These are phyloP conservation scores for Drosophila arawakana DNA, from an alignment of 1,140 invertebrate genomes.

Conservation along the genomic window DNA sequence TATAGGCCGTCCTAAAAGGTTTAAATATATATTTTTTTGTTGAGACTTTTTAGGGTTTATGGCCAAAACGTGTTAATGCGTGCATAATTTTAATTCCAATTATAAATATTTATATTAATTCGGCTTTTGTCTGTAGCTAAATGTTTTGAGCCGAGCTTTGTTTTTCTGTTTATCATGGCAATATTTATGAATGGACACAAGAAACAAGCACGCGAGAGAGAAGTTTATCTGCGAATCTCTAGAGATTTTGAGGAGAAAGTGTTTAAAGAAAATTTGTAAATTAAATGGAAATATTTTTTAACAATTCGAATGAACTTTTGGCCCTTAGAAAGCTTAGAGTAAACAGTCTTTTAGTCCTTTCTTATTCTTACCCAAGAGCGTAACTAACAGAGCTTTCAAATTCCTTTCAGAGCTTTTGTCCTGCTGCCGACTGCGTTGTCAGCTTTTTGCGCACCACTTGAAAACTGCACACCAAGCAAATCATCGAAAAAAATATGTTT, in stretches of 20 bases:
- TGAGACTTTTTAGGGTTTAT: constrained; percentile 35
- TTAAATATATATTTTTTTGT: constrained; percentile 7
- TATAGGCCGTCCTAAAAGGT: constrained; percentile 28
- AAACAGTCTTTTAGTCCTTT: too few relatives aligned
- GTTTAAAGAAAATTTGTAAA: background rate
- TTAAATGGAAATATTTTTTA: too few relatives aligned
- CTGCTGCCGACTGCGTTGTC: background rate
- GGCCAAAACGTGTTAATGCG: constrained; percentile 44
- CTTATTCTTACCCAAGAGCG: background rate
- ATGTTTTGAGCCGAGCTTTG: constrained; percentile 37
- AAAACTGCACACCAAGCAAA: constrained; percentile 19
- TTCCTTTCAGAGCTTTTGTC: constrained; percentile 3
- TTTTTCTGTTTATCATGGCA: constrained; percentile 7
- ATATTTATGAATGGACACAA: constrained; percentile 41
- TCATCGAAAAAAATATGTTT: constrained; percentile 16
- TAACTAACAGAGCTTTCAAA: background rate
- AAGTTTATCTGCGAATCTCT: background rate
- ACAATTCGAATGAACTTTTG: too few relatives aligned
- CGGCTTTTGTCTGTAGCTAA: constrained; percentile 26
- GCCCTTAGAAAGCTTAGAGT: background rate
- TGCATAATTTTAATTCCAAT: constrained; percentile 42
- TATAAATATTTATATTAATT: constrained; percentile 41
- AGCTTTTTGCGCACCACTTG: constrained; percentile 5
- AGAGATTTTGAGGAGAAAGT: constrained; percentile 16
- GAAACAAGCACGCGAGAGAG: too few relatives aligned